Base-by-base conservation (phyloP, 2,113 vertebrate species). In the Athene cunicularia region DNA sequence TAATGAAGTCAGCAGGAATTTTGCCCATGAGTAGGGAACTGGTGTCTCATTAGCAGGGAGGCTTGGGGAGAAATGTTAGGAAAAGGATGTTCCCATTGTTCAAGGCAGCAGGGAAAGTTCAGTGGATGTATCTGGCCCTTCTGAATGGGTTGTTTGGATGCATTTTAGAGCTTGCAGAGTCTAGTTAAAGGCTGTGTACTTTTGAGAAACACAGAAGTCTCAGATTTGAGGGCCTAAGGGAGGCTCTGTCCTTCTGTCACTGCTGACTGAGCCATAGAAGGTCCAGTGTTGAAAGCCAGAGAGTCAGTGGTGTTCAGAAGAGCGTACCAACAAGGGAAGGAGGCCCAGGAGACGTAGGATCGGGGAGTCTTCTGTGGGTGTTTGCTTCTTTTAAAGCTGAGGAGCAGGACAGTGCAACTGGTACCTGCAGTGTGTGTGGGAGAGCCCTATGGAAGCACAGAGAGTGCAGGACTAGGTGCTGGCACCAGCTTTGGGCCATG, bases 401-500 rank as follows among this genome's bases (percentile, higher is more conserved):
- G 58, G 63, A 85, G 75, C 35, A 63, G 37, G 56, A 33, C 53
- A 59, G 55, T 1, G 19, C 0, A 2, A 49, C 43, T 30, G 41
- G 20, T 58, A 47, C 33, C 53, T 53, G 27, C 33, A n/a, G 59
- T 2, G 8, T 18, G 35, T 28, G 28, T 32, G 45, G 26, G 35
- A 49, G 47, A 39, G 41, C 59, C 53, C 52, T 77, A 0, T 1
- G 5, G 80, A 52, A 60, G 58, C 3, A 1, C 20, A 14, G 39
- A 26, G 39, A 11, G 41, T 2, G 0, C 1, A 2, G 64, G 32
- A 45, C 64, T 5, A 7, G 49, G 71, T 10, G 27, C 71, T 76
- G 80, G 35, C 80, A 30, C 17, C 60, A 16, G 37, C 41, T 37
- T 55, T 0, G 1, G 5, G n/a, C 27, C 1, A 0, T 10, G 28